Conservation (phyloP, 2,113 vertebrate species). For the Mormyrus iriodes region DNA sequence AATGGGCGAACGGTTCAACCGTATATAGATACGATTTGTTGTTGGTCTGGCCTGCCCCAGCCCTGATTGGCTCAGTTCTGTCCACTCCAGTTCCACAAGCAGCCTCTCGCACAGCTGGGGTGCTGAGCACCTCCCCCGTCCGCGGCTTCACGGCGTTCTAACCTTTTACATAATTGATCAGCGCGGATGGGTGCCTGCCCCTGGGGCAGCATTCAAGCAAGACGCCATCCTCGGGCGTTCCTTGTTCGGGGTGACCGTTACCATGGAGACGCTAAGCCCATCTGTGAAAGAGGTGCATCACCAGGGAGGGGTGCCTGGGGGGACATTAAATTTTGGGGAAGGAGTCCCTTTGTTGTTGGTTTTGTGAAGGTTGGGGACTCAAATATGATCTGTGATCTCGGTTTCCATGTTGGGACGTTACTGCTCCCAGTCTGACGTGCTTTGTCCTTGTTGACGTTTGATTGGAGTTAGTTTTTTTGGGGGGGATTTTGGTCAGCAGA, state of each 20-base stretch:
- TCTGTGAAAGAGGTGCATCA: conserved; percentile 37
- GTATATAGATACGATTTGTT: not conserved
- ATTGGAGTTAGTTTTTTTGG: not conserved
- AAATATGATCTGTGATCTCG: not conserved
- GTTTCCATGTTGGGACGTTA: not conserved
- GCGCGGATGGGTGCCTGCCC: conserved; percentile 4
- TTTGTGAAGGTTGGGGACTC: not conserved
- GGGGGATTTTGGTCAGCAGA: not conserved
- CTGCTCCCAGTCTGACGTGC: not conserved
- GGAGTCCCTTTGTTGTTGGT: not conserved
- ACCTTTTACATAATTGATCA: not conserved
- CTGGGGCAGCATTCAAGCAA: conserved; percentile 2
- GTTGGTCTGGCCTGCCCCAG: not conserved
- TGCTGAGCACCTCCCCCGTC: not conserved
- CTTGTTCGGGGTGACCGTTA: conserved; percentile 46
- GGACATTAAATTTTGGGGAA: conserved; percentile 22
- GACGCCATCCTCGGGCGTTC: conserved; percentile 39
- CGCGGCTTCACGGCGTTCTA: not conserved
- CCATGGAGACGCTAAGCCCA: conserved; percentile 46
- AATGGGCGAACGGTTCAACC: not conserved
- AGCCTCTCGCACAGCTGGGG: not conserved
- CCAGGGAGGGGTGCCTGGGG: conserved; percentile 26
- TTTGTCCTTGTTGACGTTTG: not conserved
- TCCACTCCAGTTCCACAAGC: no score
- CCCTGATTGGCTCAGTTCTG: not conserved